Evolutionary conservation across 2,888 invertebrate species (phyloP).

Genomic region (Caenorhabditis doughertyi): DNA sequence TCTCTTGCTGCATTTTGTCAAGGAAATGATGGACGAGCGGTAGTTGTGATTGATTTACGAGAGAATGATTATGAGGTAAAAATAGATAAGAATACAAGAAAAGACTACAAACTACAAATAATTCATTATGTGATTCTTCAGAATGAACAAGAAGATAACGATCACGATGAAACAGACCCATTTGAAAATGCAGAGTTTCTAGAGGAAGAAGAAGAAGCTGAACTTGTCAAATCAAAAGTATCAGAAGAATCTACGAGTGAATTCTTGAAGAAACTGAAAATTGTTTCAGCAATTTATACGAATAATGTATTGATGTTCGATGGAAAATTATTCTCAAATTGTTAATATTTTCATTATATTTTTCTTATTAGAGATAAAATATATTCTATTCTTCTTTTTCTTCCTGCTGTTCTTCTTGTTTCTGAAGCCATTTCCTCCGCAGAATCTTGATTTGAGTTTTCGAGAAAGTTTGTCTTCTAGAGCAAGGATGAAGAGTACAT

Average conservation of each 20-base stretch:
- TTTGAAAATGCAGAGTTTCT: constrained; percentile 44
- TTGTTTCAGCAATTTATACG: constrained; percentile 43
- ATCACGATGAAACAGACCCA: constrained; percentile 17
- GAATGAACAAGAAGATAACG: not conserved
- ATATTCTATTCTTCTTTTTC: constrained; percentile 10
- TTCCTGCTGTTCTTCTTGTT: constrained; percentile 57
- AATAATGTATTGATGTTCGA: constrained; percentile 37
- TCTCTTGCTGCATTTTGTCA: constrained; percentile 50
- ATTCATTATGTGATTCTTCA: constrained; percentile 5
- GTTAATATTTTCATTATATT: constrained; percentile 4
- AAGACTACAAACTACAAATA: constrained; percentile 33
- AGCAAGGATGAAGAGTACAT: constrained; percentile 74
- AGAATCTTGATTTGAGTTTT: constrained; percentile 73
- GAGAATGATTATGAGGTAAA: constrained; percentile 5
- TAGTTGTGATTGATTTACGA: constrained; percentile 39
- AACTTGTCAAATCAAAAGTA: not conserved
- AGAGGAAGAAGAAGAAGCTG: constrained; percentile 23
- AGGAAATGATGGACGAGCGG: constrained; percentile 41
- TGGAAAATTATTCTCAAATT: constrained; percentile 26
- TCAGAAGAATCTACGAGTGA: constrained; percentile 8
- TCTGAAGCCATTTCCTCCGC: constrained; percentile 71
- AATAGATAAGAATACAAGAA: not conserved
- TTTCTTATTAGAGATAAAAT: not conserved
- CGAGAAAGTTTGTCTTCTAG: constrained; percentile 68
- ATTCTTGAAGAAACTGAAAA: constrained; percentile 30